A percentile compares a stretch with the other conserved stretches of the same genome.
Conservation (phyloP, 2,113 vertebrate species). For the Plecotus auritus region DNA sequence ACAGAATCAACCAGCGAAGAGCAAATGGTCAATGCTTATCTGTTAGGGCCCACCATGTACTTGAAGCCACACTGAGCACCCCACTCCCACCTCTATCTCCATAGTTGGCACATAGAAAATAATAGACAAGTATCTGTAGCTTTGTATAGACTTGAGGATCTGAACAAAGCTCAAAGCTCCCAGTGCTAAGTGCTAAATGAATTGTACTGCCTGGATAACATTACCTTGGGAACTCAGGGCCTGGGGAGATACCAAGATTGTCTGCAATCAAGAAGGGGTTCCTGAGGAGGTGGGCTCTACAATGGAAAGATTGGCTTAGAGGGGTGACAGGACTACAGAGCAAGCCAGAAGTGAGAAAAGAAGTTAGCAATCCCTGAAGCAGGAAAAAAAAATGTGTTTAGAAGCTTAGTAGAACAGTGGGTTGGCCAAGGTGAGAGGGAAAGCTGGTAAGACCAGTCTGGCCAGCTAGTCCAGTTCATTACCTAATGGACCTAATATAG, state of each 20-base stretch:
- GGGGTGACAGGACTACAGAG: background rate
- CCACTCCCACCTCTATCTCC: background rate
- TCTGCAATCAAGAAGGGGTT: background rate
- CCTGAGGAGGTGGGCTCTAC: background rate
- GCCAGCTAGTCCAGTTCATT: background rate
- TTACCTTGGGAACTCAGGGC: background rate
- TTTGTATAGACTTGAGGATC: background rate
- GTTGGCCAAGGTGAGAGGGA: background rate
- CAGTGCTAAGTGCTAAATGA: background rate
- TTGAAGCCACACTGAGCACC: background rate
- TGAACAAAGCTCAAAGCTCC: background rate
- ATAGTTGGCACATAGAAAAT: background rate
- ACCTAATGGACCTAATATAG: conserved; percentile 32
- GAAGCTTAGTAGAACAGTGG: background rate
- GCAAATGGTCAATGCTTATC: background rate
- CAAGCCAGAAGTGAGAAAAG: background rate
- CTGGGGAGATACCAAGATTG: background rate
- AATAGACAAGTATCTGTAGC: background rate
- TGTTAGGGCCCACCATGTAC: background rate
- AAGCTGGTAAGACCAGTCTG: conserved; percentile 44
- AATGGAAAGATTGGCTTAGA: background rate
- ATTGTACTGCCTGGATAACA: background rate
- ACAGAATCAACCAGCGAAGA: background rate
- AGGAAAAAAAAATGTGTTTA: background rate
- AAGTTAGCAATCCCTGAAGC: background rate